Conservation (phyloP, 2,888 invertebrate species). For the Brachyptera putata region DNA sequence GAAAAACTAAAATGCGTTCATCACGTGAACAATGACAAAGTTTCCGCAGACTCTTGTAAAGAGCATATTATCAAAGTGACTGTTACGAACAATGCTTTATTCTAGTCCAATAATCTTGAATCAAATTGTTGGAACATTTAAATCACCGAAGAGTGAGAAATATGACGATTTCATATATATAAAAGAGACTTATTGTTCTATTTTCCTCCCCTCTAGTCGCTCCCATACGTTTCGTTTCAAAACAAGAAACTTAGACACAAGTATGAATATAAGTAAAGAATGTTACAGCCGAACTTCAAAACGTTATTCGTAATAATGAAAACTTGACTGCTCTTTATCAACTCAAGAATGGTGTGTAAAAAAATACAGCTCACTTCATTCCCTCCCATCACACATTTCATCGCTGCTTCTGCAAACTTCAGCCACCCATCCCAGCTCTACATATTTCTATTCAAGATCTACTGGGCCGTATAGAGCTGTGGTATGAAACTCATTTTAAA, state of each 20-base stretch:
- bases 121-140: background rate
- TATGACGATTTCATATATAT: background rate
- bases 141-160: background rate
- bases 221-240: background rate
- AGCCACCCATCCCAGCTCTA: background rate
- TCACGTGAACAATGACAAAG: no score
- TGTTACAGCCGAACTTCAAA: background rate
- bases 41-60: no score
- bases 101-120: no score
- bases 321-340: background rate
- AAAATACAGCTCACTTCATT: no score
- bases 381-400: no score
- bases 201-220: background rate
- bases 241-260: no score
- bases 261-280: background rate
- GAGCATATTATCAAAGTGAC: no score
- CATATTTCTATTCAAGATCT: background rate
- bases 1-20: no score
- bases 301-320: background rate
- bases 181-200: background rate
- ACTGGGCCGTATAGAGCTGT: background rate
- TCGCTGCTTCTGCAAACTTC: background rate
- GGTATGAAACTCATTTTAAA: slow-evolving; percentile 17
- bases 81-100: no score
- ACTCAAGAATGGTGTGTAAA: background rate